Conservation (phyloP, 2,113 vertebrate species). For the Mastomys coucha region DNA sequence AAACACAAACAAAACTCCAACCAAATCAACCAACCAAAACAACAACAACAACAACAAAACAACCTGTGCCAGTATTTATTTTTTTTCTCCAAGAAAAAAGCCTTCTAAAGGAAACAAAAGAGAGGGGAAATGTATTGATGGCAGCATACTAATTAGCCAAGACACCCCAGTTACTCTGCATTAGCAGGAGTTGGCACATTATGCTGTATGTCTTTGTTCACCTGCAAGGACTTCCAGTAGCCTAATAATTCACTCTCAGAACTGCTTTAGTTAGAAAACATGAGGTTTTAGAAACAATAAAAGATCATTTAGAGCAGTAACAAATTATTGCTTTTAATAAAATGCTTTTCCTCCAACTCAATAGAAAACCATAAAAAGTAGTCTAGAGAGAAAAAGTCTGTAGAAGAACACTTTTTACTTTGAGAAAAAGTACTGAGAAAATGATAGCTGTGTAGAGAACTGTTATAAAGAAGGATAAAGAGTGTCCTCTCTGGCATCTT, state of each 20-base stretch:
- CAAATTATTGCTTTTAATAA: constrained; percentile 82
- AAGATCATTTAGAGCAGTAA: constrained; percentile 78
- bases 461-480: background rate
- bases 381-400: constrained; percentile 51
- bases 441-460: constrained; percentile 36
- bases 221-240: constrained; percentile 48
- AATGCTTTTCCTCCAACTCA: constrained; percentile 58
- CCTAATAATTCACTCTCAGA: constrained; percentile 70
- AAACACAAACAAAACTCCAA: too few relatives aligned
- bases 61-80: constrained; percentile 50
- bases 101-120: constrained; percentile 61
- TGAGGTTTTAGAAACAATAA: constrained; percentile 74
- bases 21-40: too few relatives aligned
- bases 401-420: constrained; percentile 69
- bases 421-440: constrained; percentile 43
- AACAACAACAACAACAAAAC: background rate
- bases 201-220: constrained; percentile 71
- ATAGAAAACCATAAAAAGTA: constrained; percentile 58
- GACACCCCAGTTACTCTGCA: constrained; percentile 16
- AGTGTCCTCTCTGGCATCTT: background rate
- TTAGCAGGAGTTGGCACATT: constrained; percentile 46
- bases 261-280: constrained; percentile 70
- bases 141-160: constrained; percentile 71
- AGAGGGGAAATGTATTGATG: constrained; percentile 46
- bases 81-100: constrained; percentile 16